phyloP scores from a whole-genome alignment of 2,113 vertebrate species.

The Merops nubicus region DNA sequence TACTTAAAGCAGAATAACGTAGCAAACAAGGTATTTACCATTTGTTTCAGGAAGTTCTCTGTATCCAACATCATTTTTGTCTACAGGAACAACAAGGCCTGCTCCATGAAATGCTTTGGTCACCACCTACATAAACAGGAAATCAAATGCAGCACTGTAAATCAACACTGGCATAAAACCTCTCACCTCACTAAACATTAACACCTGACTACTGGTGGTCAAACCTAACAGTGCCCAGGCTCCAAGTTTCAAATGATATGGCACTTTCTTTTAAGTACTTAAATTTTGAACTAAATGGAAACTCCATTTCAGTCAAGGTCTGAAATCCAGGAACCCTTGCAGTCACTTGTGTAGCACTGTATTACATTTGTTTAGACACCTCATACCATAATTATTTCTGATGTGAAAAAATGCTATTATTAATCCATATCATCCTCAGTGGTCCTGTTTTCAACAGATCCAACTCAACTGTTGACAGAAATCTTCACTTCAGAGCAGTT shows the following conservation, averaged over 20 bases:
- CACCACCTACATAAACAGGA: conserved; percentile 81
- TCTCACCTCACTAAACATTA: neutral
- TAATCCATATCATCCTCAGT: neutral
- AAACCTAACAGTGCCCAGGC: neutral
- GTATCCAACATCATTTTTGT: conserved; percentile 95
- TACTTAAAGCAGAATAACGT: neutral
- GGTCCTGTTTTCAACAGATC: neutral
- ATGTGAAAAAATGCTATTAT: neutral
- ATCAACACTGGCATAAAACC: neutral
- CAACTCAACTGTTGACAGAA: neutral
- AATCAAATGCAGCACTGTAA: accelerated
- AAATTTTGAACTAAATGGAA: neutral
- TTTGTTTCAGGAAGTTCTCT: conserved; percentile 95
- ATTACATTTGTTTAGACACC: neutral
- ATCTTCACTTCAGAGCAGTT: neutral
- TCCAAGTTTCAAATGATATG: neutral
- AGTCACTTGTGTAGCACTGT: neutral
- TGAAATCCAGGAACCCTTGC: neutral
- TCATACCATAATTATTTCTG: neutral
- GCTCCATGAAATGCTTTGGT: conserved; percentile 93
- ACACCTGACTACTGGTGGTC: neutral
- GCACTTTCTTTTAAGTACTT: neutral
- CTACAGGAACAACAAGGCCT: conserved; percentile 93
- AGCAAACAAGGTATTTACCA: conserved; percentile 69
- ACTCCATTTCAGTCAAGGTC: neutral